Conservation (phyloP, 2,797 vertebrate species). For the Spondyliosoma cantharus region DNA sequence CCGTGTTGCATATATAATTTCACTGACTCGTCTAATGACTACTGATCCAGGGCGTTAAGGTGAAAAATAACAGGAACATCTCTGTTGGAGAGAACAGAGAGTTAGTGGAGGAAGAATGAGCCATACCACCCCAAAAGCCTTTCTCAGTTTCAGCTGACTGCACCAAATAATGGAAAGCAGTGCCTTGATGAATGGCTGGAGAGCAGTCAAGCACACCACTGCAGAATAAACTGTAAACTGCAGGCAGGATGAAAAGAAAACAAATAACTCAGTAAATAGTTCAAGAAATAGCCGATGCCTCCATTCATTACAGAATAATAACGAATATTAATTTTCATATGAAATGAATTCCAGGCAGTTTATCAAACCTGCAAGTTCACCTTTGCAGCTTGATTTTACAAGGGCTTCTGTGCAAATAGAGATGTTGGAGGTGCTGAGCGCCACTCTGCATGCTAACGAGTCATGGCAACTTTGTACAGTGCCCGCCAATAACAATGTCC, state of each 20-base stretch:
- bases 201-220: slow-evolving; percentile 80
- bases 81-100: slow-evolving; percentile 72
- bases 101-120: slow-evolving; percentile 80
- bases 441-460: slow-evolving; percentile 55
- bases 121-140: slow-evolving; percentile 77
- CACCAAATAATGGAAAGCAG: slow-evolving; percentile 86
- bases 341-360: slow-evolving; percentile 58
- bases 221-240: slow-evolving; percentile 83
- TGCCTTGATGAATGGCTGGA: slow-evolving; percentile 83
- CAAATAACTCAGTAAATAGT: slow-evolving; percentile 77
- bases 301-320: slow-evolving; percentile 79
- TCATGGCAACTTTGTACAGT: slow-evolving; percentile 19
- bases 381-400: slow-evolving; percentile 53
- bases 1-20: slow-evolving; percentile 39
- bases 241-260: slow-evolving; percentile 79
- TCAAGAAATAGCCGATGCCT: slow-evolving; percentile 69
- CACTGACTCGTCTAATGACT: slow-evolving; percentile 56
- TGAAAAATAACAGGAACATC: slow-evolving; percentile 67
- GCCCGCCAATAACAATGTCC: slow-evolving; percentile 10
- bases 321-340: slow-evolving; percentile 69
- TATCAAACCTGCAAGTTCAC: slow-evolving; percentile 61
- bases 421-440: slow-evolving; percentile 41
- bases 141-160: slow-evolving; percentile 86
- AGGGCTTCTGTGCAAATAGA: slow-evolving; percentile 51
- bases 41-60: slow-evolving; percentile 50